phyloP scores from a whole-genome alignment of 1,140 invertebrate genomes.

The Glossosoma conforme region DNA sequence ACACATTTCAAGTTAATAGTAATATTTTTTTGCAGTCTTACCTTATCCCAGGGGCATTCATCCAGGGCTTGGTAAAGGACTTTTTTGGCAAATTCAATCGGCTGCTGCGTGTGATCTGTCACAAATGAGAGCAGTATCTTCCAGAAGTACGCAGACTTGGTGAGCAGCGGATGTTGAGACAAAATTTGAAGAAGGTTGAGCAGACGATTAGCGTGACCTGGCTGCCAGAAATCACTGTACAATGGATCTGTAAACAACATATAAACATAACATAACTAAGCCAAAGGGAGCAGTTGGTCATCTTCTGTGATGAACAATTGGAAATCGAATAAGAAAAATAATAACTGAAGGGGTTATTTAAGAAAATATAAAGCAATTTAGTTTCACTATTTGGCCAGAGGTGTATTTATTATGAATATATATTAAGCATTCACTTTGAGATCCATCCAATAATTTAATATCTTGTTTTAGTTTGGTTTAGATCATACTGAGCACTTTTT shows the following conservation, averaged over 20 bases:
- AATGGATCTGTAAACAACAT: slow-evolving; percentile 6
- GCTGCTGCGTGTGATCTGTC: slow-evolving; percentile 32
- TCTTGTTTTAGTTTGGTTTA: too few relatives aligned
- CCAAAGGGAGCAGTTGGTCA: neutral
- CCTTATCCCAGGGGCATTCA: slow-evolving; percentile 66
- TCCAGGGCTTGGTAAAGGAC: slow-evolving; percentile 53
- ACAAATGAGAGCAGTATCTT: slow-evolving; percentile 32
- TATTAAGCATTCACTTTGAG: too few relatives aligned
- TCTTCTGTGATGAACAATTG: neutral
- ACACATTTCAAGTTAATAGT: too few relatives aligned
- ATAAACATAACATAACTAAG: neutral
- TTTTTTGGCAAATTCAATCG: slow-evolving; percentile 34
- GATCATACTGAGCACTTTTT: too few relatives aligned
- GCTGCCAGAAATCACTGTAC: slow-evolving; percentile 25
- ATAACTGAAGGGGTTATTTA: neutral
- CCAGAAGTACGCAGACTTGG: slow-evolving; percentile 39
- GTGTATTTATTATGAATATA: too few relatives aligned
- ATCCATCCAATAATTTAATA: too few relatives aligned
- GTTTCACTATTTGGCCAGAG: too few relatives aligned
- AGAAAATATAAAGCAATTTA: slow-evolving; percentile 1
- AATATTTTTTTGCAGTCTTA: slow-evolving; percentile 32
- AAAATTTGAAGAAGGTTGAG: slow-evolving; percentile 35
- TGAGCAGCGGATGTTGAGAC: slow-evolving; percentile 18
- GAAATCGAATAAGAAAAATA: slow-evolving; percentile 1
- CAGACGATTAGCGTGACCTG: slow-evolving; percentile 33